These are phyloP conservation scores for Micropoecilia bifurca DNA, from an alignment of 2,797 vertebrate species.

Conservation along the genomic window DNA sequence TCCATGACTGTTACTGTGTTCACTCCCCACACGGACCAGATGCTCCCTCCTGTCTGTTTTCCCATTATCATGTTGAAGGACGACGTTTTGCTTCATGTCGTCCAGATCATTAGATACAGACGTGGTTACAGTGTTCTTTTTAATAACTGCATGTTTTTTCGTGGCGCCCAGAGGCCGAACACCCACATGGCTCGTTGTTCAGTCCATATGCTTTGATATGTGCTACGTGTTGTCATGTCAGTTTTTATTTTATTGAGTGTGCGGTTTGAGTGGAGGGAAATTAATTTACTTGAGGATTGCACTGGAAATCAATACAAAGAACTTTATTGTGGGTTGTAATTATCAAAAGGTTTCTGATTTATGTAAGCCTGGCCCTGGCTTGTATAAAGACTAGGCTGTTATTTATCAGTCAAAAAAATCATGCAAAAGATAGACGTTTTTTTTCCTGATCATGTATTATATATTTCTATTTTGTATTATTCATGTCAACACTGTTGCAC, in stretches of 20 bases:
- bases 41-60: not conserved
- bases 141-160: not conserved
- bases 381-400: not conserved
- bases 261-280: not conserved
- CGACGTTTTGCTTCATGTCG: not conserved
- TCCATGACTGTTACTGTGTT: not conserved
- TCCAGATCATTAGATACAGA: not conserved
- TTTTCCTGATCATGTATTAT: no score
- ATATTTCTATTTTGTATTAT: not conserved
- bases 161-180: slow-evolving; percentile 1
- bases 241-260: not conserved
- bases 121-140: not conserved
- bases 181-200: not conserved
- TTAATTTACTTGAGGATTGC: not conserved
- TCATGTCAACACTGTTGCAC: no score
- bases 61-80: not conserved
- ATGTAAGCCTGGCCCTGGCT: not conserved
- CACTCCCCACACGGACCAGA: not conserved
- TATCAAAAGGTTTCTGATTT: not conserved
- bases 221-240: not conserved
- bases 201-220: not conserved
- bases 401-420: not conserved
- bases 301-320: not conserved
- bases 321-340: not conserved
- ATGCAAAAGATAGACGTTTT: no score